phyloP scores from a whole-genome alignment of 1,140 invertebrate genomes.

The Anastatus disparis region DNA sequence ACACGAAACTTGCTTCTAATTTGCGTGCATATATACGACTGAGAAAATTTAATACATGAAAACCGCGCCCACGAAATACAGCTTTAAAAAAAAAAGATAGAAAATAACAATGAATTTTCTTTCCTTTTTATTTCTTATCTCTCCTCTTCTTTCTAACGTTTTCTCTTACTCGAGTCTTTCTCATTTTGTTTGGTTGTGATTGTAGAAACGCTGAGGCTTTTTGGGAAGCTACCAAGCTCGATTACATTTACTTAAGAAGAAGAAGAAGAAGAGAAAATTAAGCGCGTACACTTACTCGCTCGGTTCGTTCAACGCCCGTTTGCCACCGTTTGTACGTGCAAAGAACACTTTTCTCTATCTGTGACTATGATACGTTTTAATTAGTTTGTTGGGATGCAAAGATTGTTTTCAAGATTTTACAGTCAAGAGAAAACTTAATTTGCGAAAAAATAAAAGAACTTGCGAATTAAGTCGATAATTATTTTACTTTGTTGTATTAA shows the following conservation, averaged over 20 bases:
- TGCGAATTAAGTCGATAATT: too few species aligned
- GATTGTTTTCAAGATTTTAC: too few species aligned
- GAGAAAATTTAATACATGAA: conserved; percentile 59
- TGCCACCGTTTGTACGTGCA: not conserved
- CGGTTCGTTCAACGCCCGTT: not conserved
- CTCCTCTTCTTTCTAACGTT: not conserved
- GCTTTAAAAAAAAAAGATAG: too few species aligned
- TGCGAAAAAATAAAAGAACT: too few species aligned
- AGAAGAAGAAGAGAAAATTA: conserved; percentile 5
- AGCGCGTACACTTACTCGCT: not conserved
- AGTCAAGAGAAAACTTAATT: too few species aligned
- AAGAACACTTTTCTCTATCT: not conserved
- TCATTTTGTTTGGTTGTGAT: not conserved
- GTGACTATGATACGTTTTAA: conserved; percentile 1
- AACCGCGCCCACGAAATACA: conserved; percentile 51
- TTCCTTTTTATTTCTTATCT: too few species aligned
- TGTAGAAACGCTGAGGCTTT: too few species aligned
- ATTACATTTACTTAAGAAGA: conserved; percentile 11
- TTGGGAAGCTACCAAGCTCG: too few species aligned
- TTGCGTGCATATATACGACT: conserved; percentile 52
- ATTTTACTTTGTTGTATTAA: too few species aligned
- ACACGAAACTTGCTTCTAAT: conserved; percentile 52
- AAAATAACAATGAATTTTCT: too few species aligned
- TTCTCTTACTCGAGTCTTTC: not conserved
- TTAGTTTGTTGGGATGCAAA: not conserved